phyloP scores from a whole-genome alignment of 2,888 invertebrate species.

The Beris chalybata region DNA sequence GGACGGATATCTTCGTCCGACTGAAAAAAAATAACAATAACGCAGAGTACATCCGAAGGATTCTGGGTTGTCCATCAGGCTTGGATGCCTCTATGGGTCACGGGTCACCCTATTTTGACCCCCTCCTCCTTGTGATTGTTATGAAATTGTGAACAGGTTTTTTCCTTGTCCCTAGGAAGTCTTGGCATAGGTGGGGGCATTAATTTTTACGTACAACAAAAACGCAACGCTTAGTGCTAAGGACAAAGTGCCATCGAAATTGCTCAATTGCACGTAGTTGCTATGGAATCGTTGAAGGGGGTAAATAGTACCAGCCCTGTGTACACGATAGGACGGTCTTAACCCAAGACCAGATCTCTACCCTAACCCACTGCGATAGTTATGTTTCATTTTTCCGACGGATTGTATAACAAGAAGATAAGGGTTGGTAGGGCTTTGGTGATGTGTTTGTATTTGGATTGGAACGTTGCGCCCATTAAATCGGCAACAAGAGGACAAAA shows the following conservation, averaged over 20 bases:
- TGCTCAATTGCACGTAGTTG: slow-evolving; percentile 37
- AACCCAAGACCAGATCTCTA: no score
- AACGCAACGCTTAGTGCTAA: slow-evolving; percentile 35
- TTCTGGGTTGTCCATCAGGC: neutral
- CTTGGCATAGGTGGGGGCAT: neutral
- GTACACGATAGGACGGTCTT: neutral
- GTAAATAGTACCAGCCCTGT: neutral
- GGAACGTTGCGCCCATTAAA: slow-evolving; percentile 33
- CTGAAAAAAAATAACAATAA: no score
- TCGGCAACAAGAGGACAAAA: slow-evolving; percentile 31
- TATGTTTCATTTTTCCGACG: slow-evolving; percentile 23
- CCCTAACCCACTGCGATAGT: neutral
- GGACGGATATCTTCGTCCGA: no score
- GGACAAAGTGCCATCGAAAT: slow-evolving; percentile 35
- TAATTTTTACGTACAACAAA: slow-evolving; percentile 26
- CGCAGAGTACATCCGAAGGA: no score
- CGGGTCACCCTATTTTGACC: neutral
- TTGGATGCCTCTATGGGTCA: neutral
- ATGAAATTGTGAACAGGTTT: neutral
- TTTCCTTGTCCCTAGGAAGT: neutral
- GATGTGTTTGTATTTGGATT: slow-evolving; percentile 27
- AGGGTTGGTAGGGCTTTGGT: slow-evolving; percentile 4
- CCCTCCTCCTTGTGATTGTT: neutral
- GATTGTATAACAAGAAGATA: neutral
- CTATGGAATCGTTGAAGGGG: neutral